Evolutionary conservation across 2,888 invertebrate genomes (phyloP), one percentile per base, ranked within the genome.

Genomic region (Meliscaeva auricollis): DNA sequence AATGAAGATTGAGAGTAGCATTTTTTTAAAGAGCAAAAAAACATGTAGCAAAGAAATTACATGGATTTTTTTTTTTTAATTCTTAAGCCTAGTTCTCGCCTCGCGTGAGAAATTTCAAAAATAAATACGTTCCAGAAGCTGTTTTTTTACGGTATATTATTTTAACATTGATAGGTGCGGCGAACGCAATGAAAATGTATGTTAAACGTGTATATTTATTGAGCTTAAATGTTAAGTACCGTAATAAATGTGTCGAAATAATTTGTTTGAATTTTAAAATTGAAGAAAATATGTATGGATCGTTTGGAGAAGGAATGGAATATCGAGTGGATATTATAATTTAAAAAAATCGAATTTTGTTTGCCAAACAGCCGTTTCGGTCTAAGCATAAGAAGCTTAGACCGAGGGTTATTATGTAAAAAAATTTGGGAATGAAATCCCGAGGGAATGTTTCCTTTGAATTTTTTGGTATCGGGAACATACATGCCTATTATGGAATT

Each of bases 241-340:
- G 84, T 84, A 84, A 58, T 79, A 79, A 84, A 84, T 75, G 70
- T 83, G 56, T 79, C 58, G 69, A 69, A 74, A 73, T 32, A 64
- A 5, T 9, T 38, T 38, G 13, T 13, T 38, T 1, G 35, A 8
- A 6, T 13, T 38, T 38, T 9, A 38, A 9, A n/a, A n/a, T n/a
- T n/a, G n/a, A n/a, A n/a, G n/a, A n/a, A n/a, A n/a, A n/a, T n/a
- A n/a, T n/a, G n/a, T n/a, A n/a, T n/a, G n/a, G n/a, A n/a, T n/a
- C n/a, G n/a, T n/a, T n/a, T n/a, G n/a, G n/a, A n/a, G n/a, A n/a
- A n/a, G n/a, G n/a, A n/a, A n/a, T n/a, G n/a, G n/a, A n/a, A n/a
- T n/a, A n/a, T n/a, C n/a, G n/a, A n/a, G n/a, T n/a, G n/a, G n/a
- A n/a, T n/a, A n/a, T n/a, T n/a, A n/a, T n/a, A n/a, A n/a, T n/a